Conservation (phyloP, 2,888 invertebrate species). For the Pammene aurita region DNA sequence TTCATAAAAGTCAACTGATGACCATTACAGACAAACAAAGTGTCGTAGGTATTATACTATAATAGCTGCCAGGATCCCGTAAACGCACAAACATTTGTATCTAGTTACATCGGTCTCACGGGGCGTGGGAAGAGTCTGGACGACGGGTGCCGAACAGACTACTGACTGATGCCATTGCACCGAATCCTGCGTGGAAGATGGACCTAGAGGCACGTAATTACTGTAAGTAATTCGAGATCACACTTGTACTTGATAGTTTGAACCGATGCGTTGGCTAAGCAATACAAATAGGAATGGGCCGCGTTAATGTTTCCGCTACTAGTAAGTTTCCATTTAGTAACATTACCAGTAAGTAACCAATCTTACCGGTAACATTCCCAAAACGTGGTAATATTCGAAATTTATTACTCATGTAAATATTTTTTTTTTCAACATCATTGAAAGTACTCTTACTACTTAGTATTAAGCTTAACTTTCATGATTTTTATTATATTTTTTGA, state of each 20-base stretch:
- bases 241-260: neutral
- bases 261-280: neutral
- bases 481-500: no score
- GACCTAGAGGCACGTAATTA: neutral
- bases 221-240: neutral
- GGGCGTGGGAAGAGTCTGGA: slow-evolving; percentile 38
- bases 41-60: no score
- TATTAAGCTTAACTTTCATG: no score
- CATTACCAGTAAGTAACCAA: no score
- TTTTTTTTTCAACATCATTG: no score
- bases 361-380: no score
- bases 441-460: no score
- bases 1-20: neutral
- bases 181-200: neutral
- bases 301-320: no score
- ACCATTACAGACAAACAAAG: neutral
- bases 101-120: slow-evolving; percentile 40
- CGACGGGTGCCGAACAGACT: slow-evolving; percentile 10
- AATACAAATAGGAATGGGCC: no score
- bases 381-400: no score
- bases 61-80: slow-evolving; percentile 10
- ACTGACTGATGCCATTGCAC: slow-evolving; percentile 4
- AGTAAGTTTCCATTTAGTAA: no score
- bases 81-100: slow-evolving; percentile 34
- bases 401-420: no score